Conservation (phyloP, 53 echinoderm and acorn worm species). For the Zoroaster sp. region DNA sequence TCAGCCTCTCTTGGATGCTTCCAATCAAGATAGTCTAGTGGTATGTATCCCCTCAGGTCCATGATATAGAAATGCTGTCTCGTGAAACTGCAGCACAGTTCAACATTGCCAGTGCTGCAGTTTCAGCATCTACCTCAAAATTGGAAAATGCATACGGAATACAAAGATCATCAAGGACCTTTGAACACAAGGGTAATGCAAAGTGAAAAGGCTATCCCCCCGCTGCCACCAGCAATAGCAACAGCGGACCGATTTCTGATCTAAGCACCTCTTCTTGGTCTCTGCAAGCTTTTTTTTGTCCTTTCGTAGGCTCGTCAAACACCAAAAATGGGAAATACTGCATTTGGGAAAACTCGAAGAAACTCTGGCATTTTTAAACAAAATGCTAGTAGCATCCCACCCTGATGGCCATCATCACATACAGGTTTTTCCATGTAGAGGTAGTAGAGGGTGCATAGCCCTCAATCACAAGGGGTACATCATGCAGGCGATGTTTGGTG, state of each 20-base stretch:
- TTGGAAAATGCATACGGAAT: conserved; percentile 68
- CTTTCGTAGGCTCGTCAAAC: conserved; percentile 83
- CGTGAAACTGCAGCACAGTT: conserved; percentile 78
- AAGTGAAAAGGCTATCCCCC: conserved; percentile 51
- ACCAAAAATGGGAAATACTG: conserved; percentile 67
- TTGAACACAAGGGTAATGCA: conserved; percentile 50
- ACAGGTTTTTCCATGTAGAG: conserved; percentile 14
- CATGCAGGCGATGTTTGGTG: conserved; percentile 45
- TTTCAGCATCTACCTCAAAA: conserved; percentile 94
- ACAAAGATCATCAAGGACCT: conserved; percentile 64
- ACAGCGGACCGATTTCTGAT: conserved; percentile 53
- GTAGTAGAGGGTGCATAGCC: conserved; percentile 68
- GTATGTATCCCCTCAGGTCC: conserved; percentile 87
- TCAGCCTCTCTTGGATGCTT: conserved; percentile 20
- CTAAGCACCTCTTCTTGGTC: conserved; percentile 48
- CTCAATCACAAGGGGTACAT: conserved; percentile 78
- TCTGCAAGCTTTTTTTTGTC: conserved; percentile 85
- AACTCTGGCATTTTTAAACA: conserved; percentile 52
- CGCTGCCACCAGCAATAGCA: conserved; percentile 37
- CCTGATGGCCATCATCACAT: conserved; percentile 79
- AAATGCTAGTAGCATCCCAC: conserved; percentile 77
- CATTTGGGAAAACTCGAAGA: conserved; percentile 71
- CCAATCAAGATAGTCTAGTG: conserved; percentile 67
- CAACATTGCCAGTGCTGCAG: conserved; percentile 77
- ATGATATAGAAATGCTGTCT: conserved; percentile 91